These are phyloP conservation scores for Mongoloraphidia duomilia DNA, from an alignment of 2,888 invertebrate species.

Conservation along the genomic window DNA sequence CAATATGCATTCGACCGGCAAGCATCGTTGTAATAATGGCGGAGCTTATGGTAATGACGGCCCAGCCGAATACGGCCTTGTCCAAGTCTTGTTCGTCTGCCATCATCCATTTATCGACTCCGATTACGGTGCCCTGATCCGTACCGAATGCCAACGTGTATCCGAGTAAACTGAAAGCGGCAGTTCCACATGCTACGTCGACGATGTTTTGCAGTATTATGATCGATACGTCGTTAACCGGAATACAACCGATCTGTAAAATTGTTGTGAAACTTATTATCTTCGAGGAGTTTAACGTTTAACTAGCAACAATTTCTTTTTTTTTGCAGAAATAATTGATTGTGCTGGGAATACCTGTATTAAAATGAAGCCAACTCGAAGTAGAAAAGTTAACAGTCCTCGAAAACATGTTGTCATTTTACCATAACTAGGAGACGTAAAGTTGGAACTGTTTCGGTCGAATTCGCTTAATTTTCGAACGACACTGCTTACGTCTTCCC, in stretches of 20 bases:
- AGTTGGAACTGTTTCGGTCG: not conserved
- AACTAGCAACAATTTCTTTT: no score
- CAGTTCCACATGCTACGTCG: slow-evolving; percentile 23
- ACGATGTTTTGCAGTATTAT: slow-evolving; percentile 26
- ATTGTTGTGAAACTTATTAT: no score
- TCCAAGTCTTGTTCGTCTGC: slow-evolving; percentile 15
- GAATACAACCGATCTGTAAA: slow-evolving; percentile 24
- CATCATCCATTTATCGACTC: slow-evolving; percentile 16
- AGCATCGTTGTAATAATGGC: slow-evolving; percentile 24
- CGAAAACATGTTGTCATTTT: not conserved
- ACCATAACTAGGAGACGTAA: not conserved
- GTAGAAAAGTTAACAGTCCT: slow-evolving; percentile 7
- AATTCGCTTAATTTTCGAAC: not conserved
- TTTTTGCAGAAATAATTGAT: no score
- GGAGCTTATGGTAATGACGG: slow-evolving; percentile 21
- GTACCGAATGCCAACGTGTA: slow-evolving; percentile 23
- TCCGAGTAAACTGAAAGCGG: slow-evolving; percentile 22
- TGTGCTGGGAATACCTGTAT: slow-evolving; percentile 7
- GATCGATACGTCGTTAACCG: slow-evolving; percentile 24
- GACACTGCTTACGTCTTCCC: no score
- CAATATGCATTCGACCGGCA: slow-evolving; percentile 22
- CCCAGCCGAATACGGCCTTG: slow-evolving; percentile 20
- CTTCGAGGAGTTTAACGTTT: no score
- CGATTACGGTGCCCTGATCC: slow-evolving; percentile 18
- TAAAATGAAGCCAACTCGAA: slow-evolving; percentile 19